A percentile compares a stretch with the other conserved stretches of the same genome.
phyloP scores from a whole-genome alignment of 92 coral and sea anemone genomes.

The Ricordea florida region DNA sequence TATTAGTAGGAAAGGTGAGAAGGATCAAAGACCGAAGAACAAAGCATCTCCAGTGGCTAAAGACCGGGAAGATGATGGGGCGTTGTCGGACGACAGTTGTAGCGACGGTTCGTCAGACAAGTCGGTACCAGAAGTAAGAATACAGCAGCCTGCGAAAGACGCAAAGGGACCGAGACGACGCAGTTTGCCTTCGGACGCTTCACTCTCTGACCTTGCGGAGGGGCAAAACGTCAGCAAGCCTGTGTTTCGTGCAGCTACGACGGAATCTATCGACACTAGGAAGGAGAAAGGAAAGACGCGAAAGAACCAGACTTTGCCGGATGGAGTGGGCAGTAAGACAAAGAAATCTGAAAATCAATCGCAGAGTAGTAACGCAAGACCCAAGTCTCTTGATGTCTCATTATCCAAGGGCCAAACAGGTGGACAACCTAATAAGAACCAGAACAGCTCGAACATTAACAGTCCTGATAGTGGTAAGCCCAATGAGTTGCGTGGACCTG shows the following conservation, averaged over 20 bases:
- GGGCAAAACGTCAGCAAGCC: slow-evolving; percentile 22
- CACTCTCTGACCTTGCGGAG: slow-evolving; percentile 2
- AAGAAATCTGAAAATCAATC: slow-evolving; percentile 37
- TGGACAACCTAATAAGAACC: slow-evolving; percentile 21
- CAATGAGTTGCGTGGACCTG: slow-evolving; percentile 56
- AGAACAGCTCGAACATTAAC: neutral
- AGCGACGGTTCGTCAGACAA: slow-evolving; percentile 77
- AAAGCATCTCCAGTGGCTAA: slow-evolving; percentile 51
- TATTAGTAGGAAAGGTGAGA: slow-evolving; percentile 68
- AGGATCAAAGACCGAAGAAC: slow-evolving; percentile 46
- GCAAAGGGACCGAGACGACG: slow-evolving; percentile 62
- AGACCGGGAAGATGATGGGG: slow-evolving; percentile 71
- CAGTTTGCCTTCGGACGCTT: slow-evolving; percentile 64
- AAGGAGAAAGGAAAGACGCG: slow-evolving; percentile 42
- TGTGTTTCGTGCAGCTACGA: neutral
- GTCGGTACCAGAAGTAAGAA: slow-evolving; percentile 56
- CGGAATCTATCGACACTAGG: slow-evolving; percentile 20
- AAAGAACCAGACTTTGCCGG: slow-evolving; percentile 24
- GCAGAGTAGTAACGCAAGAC: slow-evolving; percentile 7
- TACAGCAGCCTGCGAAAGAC: slow-evolving; percentile 48
- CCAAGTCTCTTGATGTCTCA: slow-evolving; percentile 41
- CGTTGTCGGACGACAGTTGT: slow-evolving; percentile 72
- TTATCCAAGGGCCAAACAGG: too few species aligned
- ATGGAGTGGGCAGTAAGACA: slow-evolving; percentile 12
- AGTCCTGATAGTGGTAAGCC: slow-evolving; percentile 19